Base-by-base conservation (phyloP, 2,888 invertebrate genomes). In the Alcis repandata region DNA sequence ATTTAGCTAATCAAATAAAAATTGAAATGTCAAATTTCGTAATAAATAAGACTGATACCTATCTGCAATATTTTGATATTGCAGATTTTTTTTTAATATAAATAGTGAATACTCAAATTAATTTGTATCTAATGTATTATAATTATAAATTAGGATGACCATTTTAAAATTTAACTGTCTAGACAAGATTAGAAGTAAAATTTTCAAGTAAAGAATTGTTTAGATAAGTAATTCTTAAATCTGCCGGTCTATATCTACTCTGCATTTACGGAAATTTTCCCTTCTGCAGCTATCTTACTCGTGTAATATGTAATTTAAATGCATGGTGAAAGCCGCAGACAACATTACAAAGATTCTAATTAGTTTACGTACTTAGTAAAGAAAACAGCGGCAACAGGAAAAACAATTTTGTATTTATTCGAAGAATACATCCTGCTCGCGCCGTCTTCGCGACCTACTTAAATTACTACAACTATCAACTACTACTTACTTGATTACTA, bases 341-440 rank as follows among this genome's bases (percentile, higher is more conserved):
- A 17, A 19, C 15, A 45, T 20, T 38, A 20, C 38, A 36, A 45
- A 52, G 36, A 13, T 45, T 38, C 52, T 52, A 59, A 59, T 59
- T 59, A 59, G 19, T 49, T 59, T 52, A 59, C 11, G 17, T 58
- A 20, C 20, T 43, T 57, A 52, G 41, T 22, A 43, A 45, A 43
- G n/a, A n/a, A 51, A 52, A 59, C 51, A 20, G 48, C 48, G 22
- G 13, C 40, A 4, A 59, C 11, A 41, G 32, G 20, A n/a, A 51
- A 52, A 51, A n/a, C 1, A 36, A 32, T 11, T 13, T 22, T 22
- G 3, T 3, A 6, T 6, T 1, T 36, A 36, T 36, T 36, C 11
- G 11, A 7, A 11, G 11, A 11, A 36, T 36, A 7, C 9, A 1
- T 11, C 36, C n/a, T n/a, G n/a, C n/a, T n/a, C n/a, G n/a, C n/a